Evolutionary conservation across 2,113 vertebrate genomes (phyloP).

Genomic region (Indri indri): DNA sequence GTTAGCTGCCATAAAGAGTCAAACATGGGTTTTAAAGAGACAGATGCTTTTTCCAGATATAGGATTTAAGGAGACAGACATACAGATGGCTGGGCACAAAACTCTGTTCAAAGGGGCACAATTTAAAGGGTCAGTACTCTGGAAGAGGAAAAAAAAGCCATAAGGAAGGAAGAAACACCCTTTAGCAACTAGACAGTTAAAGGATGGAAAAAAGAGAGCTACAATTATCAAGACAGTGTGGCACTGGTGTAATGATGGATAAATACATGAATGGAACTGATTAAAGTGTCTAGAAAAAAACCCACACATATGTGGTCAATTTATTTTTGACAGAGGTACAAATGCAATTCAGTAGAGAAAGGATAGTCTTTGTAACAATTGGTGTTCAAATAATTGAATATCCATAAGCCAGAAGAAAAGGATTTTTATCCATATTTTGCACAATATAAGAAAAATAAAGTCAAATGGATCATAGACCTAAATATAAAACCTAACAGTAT

Average conservation of each 20-base stretch:
- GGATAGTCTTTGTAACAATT: not conserved
- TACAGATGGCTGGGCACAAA: not conserved
- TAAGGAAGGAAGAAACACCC: not conserved
- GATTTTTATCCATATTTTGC: not conserved
- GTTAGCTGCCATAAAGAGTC: not conserved
- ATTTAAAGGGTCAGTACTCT: not conserved
- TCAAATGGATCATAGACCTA: not conserved
- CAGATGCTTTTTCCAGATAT: not conserved
- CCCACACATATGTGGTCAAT: not conserved
- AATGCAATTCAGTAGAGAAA: not conserved
- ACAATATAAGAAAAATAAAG: not conserved
- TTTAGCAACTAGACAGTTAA: not conserved
- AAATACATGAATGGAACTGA: not conserved
- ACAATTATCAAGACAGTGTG: not conserved
- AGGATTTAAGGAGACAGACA: not conserved
- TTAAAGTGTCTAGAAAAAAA: not conserved
- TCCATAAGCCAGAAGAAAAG: not conserved
- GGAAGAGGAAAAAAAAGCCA: not conserved
- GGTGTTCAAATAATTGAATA: not conserved
- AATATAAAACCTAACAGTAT: not conserved
- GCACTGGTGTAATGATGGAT: not conserved
- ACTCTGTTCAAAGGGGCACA: not conserved
- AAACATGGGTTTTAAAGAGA: not conserved
- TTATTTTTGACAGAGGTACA: not conserved
- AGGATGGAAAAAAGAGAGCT: not conserved